A percentile compares a stretch with the other conserved stretches of the same genome.
These are phyloP conservation scores for Hemithea aestivaria DNA, from an alignment of 2,888 invertebrate species.

Conservation along the genomic window DNA sequence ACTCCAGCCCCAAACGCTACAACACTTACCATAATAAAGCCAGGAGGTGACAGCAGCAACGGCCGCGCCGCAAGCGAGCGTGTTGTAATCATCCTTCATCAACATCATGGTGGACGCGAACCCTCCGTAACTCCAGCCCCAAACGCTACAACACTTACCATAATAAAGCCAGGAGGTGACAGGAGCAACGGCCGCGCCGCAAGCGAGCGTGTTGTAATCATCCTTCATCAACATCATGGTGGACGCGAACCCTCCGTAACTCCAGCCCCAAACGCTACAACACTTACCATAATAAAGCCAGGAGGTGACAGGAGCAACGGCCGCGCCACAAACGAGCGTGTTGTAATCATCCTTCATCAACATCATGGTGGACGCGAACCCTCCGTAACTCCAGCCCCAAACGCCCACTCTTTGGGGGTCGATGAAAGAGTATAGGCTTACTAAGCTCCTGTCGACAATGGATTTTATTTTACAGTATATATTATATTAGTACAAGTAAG, in stretches of 20 bases:
- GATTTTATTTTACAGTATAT: neutral
- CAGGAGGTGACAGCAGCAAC: slow-evolving; percentile 96
- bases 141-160: slow-evolving; percentile 90
- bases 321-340: slow-evolving; percentile 90
- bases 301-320: slow-evolving; percentile 95
- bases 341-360: slow-evolving; percentile 84
- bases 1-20: too few species aligned
- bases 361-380: slow-evolving; percentile 89
- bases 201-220: slow-evolving; percentile 83
- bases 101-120: slow-evolving; percentile 90
- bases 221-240: slow-evolving; percentile 88
- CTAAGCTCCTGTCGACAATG: slow-evolving; percentile 64
- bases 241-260: slow-evolving; percentile 94
- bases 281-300: slow-evolving; percentile 93
- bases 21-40: slow-evolving; percentile 90
- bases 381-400: slow-evolving; percentile 79
- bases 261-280: slow-evolving; percentile 97
- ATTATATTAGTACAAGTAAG: too few species aligned
- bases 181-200: slow-evolving; percentile 94
- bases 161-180: slow-evolving; percentile 95
- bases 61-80: slow-evolving; percentile 91
- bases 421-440: slow-evolving; percentile 79
- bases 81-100: slow-evolving; percentile 81
- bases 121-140: slow-evolving; percentile 98
- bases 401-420: slow-evolving; percentile 85